Conservation (phyloP, 2,113 vertebrate species). For the Megaptera novaeangliae region DNA sequence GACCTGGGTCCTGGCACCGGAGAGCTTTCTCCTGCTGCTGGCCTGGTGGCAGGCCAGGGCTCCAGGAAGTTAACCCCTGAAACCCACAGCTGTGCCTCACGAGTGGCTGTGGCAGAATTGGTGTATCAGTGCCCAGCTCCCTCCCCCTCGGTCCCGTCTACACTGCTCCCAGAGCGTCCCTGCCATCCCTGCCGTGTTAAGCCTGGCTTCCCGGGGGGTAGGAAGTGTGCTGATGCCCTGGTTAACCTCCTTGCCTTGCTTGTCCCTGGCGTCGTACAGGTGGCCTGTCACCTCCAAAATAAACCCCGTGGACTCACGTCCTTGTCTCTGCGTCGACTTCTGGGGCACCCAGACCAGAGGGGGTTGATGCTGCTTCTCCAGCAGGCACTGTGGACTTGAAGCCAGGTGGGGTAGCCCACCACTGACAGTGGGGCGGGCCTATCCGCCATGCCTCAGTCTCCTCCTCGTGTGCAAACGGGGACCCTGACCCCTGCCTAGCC, state of each 20-base stretch:
- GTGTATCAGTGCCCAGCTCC: not conserved
- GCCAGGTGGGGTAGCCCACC: not conserved
- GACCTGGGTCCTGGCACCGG: not conserved
- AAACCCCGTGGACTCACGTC: not conserved
- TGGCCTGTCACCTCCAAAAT: not conserved
- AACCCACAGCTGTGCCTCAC: not conserved
- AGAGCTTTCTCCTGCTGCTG: not conserved
- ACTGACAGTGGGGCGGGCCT: not conserved
- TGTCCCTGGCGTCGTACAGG: not conserved
- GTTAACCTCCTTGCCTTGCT: not conserved
- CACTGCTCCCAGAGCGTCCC: not conserved
- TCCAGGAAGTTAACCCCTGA: not conserved
- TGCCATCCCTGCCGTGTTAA: not conserved
- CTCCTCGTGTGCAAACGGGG: not conserved
- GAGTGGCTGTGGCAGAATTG: not conserved
- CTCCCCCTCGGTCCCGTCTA: accelerated
- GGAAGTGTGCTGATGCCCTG: not conserved
- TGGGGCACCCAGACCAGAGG: not conserved
- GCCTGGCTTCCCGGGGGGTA: not conserved
- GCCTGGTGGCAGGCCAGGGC: not conserved
- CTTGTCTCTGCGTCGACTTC: not conserved
- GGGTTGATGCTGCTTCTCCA: not conserved
- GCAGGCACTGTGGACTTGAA: not conserved
- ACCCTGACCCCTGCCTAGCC: not conserved
- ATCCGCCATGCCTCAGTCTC: not conserved